These are phyloP conservation scores for Rafetus swinhoei DNA, from an alignment of 2,113 vertebrate species.

Conservation along the genomic window DNA sequence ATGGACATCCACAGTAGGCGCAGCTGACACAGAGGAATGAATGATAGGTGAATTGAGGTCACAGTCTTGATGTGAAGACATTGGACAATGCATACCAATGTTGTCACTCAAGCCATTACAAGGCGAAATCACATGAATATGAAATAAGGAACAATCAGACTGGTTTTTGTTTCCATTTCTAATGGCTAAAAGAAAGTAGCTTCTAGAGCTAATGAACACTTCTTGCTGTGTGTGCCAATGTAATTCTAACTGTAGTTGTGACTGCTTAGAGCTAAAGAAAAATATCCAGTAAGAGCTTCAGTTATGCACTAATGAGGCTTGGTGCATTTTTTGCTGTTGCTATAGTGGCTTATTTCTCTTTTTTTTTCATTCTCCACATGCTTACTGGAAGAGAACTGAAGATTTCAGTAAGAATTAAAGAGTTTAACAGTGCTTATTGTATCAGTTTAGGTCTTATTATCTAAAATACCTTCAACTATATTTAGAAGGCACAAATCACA, in stretches of 20 bases:
- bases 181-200: conserved; percentile 50
- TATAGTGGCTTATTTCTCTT: not conserved
- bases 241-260: not conserved
- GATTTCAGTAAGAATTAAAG: conserved; percentile 2
- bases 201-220: conserved; percentile 66
- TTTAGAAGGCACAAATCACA: not conserved
- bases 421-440: conserved; percentile 1
- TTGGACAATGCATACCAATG: conserved; percentile 53
- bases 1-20: conserved; percentile 71
- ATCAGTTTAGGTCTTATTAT: not conserved
- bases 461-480: not conserved
- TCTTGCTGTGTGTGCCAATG: not conserved
- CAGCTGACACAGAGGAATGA: conserved; percentile 72
- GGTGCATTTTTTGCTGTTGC: not conserved
- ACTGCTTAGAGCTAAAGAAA: conserved; percentile 21
- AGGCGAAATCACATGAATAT: conserved; percentile 70
- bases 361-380: not conserved
- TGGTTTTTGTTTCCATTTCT: conserved; percentile 66
- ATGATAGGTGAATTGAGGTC: conserved; percentile 71
- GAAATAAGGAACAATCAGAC: conserved; percentile 73
- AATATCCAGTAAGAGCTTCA: conserved; percentile 16
- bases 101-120: conserved; percentile 73
- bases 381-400: not conserved
- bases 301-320: conserved; percentile 11
- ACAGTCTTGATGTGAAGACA: conserved; percentile 50